These are phyloP conservation scores for Osmerus mordax DNA, from an alignment of 2,113 vertebrate genomes.

Conservation along the genomic window DNA sequence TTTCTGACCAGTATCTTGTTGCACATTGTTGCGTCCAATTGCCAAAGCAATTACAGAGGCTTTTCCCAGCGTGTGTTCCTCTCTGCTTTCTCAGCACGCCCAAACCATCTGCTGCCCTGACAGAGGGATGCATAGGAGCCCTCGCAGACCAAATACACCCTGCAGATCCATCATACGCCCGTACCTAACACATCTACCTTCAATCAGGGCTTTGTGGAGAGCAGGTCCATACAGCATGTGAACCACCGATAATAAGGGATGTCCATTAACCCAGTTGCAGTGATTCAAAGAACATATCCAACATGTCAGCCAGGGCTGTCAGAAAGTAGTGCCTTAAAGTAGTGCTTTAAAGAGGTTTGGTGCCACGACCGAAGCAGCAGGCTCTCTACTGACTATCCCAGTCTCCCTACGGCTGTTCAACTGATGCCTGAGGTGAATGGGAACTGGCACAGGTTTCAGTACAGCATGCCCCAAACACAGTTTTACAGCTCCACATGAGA, in stretches of 20 bases:
- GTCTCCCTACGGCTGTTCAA: conserved; percentile 22
- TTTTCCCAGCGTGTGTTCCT: conserved; percentile 45
- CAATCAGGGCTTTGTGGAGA: conserved; percentile 47
- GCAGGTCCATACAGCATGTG: conserved; percentile 28
- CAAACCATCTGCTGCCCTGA: conserved; percentile 56
- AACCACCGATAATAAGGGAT: conserved; percentile 40
- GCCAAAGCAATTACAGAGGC: conserved; percentile 56
- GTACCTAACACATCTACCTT: conserved; percentile 57
- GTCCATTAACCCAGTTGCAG: conserved; percentile 16
- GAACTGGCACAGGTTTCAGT: background rate
- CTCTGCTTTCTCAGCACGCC: conserved; percentile 52
- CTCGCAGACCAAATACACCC: conserved; percentile 40
- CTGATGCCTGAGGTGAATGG: conserved; percentile 1
- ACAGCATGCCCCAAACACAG: no score
- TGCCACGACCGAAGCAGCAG: background rate
- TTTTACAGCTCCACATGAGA: no score
- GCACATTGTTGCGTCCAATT: conserved; percentile 54
- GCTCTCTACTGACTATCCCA: background rate
- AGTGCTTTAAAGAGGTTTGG: no score
- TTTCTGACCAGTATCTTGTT: conserved; percentile 45
- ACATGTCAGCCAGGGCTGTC: background rate
- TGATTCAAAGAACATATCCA: background rate
- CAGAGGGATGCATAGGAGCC: conserved; percentile 36
- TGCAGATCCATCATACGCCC: conserved; percentile 19
- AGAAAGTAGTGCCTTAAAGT: no score